Evolutionary conservation across 2,113 vertebrate genomes (phyloP).

Genomic region (Apodemus speciosus): DNA sequence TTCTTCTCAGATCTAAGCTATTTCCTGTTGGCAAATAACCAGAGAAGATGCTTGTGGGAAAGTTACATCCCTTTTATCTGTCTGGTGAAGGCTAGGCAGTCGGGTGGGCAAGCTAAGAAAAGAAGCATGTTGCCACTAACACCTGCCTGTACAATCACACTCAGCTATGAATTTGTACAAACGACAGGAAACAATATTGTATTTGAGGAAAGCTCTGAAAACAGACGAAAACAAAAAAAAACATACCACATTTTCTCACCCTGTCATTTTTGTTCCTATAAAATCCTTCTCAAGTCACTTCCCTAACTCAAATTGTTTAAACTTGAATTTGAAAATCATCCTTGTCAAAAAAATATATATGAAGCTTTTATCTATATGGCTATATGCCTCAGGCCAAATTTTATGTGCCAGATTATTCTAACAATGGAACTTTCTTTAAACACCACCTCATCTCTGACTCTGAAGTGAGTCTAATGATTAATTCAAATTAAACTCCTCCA

Average conservation of each 20-base stretch:
- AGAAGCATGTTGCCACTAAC: slow-evolving; percentile 29
- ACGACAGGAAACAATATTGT: slow-evolving; percentile 64
- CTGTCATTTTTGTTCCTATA: background rate
- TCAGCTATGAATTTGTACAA: slow-evolving; percentile 35
- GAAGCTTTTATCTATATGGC: background rate
- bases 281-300: background rate
- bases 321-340: background rate
- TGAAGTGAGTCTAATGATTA: slow-evolving; percentile 66
- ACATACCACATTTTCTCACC: background rate
- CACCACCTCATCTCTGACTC: slow-evolving; percentile 46
- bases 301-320: slow-evolving; percentile 7
- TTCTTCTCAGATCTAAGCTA: background rate
- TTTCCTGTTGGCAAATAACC: background rate
- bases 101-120: background rate
- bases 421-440: slow-evolving; percentile 65
- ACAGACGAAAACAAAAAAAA: background rate
- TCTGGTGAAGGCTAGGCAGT: background rate
- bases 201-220: background rate
- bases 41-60: background rate
- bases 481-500: slow-evolving; percentile 71
- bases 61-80: background rate
- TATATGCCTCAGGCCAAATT: slow-evolving; percentile 15
- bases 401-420: slow-evolving; percentile 20
- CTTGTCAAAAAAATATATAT: background rate
- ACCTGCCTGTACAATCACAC: background rate